phyloP scores from a whole-genome alignment of 1,140 invertebrate genomes.

The Akabosia matsudoensis region DNA sequence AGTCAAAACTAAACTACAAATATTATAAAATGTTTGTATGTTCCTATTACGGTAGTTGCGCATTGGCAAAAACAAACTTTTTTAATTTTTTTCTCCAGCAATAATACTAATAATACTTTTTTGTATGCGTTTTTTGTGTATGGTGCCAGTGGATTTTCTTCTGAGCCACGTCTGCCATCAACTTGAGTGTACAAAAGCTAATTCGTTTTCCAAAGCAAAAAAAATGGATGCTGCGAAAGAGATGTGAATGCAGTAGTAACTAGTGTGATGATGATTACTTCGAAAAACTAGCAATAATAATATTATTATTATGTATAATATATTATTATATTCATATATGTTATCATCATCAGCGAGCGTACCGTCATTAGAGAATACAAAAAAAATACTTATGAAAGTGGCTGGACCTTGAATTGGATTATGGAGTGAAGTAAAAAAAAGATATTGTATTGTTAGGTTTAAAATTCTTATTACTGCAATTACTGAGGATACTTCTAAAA shows the following conservation, averaged over 20 bases:
- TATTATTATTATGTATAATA: neutral
- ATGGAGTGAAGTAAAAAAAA: neutral
- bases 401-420: neutral
- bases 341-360: neutral
- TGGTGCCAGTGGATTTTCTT: constrained; percentile 9
- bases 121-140: neutral
- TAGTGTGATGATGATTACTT: neutral
- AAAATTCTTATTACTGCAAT: neutral
- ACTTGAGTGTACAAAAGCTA: no score
- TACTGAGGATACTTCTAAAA: neutral
- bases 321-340: neutral
- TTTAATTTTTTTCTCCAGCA: neutral
- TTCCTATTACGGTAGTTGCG: neutral
- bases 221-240: neutral
- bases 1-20: constrained; percentile 1
- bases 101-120: constrained; percentile 19
- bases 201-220: no score
- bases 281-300: neutral
- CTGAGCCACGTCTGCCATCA: no score
- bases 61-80: constrained; percentile 9
- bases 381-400: neutral
- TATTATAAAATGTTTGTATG: neutral
- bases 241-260: neutral
- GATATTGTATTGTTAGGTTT: neutral
- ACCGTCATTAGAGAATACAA: neutral